Conservation (phyloP, 2,113 vertebrate genomes). For the Zapornia atra region DNA sequence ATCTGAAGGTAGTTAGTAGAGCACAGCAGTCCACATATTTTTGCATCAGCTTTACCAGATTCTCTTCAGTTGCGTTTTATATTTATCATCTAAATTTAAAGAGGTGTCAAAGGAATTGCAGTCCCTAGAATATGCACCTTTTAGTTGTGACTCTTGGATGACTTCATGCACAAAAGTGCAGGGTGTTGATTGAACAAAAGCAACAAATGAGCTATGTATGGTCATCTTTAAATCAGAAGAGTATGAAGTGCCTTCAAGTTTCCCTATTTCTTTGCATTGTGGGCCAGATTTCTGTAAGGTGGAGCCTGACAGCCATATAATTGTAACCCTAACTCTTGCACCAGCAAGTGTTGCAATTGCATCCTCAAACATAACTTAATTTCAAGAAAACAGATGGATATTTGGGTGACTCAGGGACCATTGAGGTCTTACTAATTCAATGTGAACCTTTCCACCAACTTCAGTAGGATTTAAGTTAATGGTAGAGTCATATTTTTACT, state of each 20-base stretch:
- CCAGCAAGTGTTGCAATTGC: not conserved
- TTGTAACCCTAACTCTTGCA: slow-evolving; percentile 5
- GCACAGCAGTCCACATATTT: not conserved
- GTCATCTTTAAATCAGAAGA: slow-evolving; percentile 23
- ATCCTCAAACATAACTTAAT: not conserved
- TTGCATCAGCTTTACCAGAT: slow-evolving; percentile 7
- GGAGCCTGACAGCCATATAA: not conserved
- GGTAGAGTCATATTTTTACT: not conserved
- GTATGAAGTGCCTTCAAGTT: not conserved
- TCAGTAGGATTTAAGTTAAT: not conserved
- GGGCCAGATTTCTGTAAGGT: not conserved
- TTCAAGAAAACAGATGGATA: not conserved
- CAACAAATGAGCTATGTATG: slow-evolving; percentile 7
- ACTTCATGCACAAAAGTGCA: not conserved
- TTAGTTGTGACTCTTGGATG: slow-evolving; percentile 43
- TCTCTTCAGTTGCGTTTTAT: not conserved
- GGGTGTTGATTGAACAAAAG: not conserved
- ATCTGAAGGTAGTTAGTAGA: slow-evolving; percentile 26
- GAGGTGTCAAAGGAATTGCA: slow-evolving; percentile 5
- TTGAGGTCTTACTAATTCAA: not conserved
- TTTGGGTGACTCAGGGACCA: not conserved
- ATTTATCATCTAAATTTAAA: slow-evolving; percentile 20
- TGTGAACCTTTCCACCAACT: not conserved
- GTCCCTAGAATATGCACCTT: not conserved
- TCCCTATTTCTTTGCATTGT: not conserved